Evolutionary conservation across 1,140 invertebrate species (phyloP).

Genomic region (Drosophila bipectinata): DNA sequence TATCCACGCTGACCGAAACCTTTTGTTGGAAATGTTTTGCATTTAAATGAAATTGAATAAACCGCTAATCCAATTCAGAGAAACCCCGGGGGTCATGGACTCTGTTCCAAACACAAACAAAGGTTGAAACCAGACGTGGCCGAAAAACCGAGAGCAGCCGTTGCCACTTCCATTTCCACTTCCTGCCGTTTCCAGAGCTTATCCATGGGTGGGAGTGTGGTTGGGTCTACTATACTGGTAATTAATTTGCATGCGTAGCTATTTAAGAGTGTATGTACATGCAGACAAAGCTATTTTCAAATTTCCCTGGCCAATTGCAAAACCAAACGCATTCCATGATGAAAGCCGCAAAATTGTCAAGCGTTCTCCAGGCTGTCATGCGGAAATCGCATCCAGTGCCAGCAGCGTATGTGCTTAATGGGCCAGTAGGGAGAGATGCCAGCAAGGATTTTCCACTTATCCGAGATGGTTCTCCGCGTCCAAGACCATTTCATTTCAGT

Average conservation of each 20-base stretch:
- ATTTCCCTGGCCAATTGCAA: conserved; percentile 23
- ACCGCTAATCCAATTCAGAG: conserved; percentile 70
- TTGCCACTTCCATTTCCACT: conserved; percentile 36
- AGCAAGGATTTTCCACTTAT: conserved; percentile 37
- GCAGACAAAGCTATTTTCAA: conserved; percentile 22
- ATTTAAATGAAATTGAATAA: conserved; percentile 79
- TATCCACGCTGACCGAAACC: conserved; percentile 22
- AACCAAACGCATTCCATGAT: conserved; percentile 10
- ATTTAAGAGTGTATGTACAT: conserved; percentile 45
- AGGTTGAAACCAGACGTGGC: conserved; percentile 40
- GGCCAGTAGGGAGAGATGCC: conserved; percentile 12
- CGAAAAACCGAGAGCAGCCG: conserved; percentile 32
- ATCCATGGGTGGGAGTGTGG: not conserved
- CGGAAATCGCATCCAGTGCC: conserved; percentile 12
- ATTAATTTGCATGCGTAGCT: conserved; percentile 69
- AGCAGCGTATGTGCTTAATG: conserved; percentile 11
- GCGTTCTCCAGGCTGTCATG: not conserved
- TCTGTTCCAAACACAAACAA: conserved; percentile 33
- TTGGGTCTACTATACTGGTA: conserved; percentile 33
- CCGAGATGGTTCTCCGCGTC: not conserved
- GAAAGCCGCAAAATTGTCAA: conserved; percentile 9
- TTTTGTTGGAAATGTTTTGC: conserved; percentile 67
- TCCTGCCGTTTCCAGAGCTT: conserved; percentile 13
- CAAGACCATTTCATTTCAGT: conserved; percentile 7
- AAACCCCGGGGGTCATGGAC: conserved; percentile 4